Percentiles rank a stretch among this genome's conserved stretches.
phyloP scores from a whole-genome alignment of 1,140 invertebrate genomes.

The Drosophila pachea region DNA sequence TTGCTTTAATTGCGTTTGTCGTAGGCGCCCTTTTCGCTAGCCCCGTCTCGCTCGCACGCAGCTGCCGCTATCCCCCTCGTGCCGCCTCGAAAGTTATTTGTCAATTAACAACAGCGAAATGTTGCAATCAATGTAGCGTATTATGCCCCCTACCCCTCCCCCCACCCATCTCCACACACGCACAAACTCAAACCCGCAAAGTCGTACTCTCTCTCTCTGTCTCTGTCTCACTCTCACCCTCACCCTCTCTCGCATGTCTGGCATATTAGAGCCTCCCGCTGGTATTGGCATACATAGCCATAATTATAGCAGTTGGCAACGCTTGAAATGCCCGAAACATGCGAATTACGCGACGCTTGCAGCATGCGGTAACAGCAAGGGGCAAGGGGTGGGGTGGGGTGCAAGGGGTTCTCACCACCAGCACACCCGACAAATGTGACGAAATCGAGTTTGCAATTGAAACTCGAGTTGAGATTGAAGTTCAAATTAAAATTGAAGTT shows the following conservation, averaged over 20 bases:
- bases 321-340: conserved; percentile 59
- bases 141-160: conserved; percentile 9
- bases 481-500: background rate
- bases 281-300: conserved; percentile 51
- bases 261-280: conserved; percentile 35
- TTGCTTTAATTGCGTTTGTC: conserved; percentile 60
- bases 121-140: conserved; percentile 67
- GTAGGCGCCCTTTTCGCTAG: background rate
- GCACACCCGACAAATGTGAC: conserved; percentile 45
- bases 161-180: conserved; percentile 4
- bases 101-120: conserved; percentile 70
- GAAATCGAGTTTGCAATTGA: background rate
- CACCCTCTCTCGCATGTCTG: background rate
- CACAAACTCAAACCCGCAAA: background rate
- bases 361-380: conserved; percentile 17
- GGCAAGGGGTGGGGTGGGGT: too few relatives aligned
- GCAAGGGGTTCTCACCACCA: too few relatives aligned
- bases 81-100: conserved; percentile 52
- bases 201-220: too few relatives aligned
- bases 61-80: background rate
- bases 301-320: conserved; percentile 58
- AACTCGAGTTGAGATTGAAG: background rate
- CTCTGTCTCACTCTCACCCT: too few relatives aligned
- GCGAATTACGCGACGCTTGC: conserved; percentile 55
- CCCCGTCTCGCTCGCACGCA: background rate